phyloP scores from a whole-genome alignment of 2,113 vertebrate genomes.

The Etheostoma cragini region DNA sequence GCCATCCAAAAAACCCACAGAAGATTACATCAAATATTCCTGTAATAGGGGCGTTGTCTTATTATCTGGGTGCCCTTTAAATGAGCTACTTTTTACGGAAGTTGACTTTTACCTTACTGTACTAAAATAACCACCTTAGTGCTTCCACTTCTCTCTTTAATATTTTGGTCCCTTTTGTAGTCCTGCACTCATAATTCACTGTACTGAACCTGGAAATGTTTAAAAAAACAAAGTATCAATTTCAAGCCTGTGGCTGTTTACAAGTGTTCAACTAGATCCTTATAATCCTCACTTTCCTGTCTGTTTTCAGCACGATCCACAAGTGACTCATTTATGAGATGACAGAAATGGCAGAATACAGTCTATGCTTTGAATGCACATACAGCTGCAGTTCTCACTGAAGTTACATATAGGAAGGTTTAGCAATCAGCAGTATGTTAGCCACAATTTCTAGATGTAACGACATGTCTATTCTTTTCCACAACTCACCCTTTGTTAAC shows the following conservation, averaged over 20 bases:
- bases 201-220: slow-evolving; percentile 3
- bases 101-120: not conserved
- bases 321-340: slow-evolving; percentile 41
- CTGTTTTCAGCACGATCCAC: slow-evolving; percentile 42
- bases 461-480: slow-evolving; percentile 52
- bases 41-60: not conserved
- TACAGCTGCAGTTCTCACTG: slow-evolving; percentile 16
- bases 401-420: slow-evolving; percentile 46
- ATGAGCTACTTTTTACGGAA: not conserved
- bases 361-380: slow-evolving; percentile 1
- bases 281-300: slow-evolving; percentile 50
- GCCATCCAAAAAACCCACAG: too few relatives aligned
- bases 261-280: slow-evolving; percentile 30
- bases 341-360: slow-evolving; percentile 33
- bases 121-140: not conserved
- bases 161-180: not conserved
- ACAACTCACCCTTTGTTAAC: slow-evolving; percentile 50
- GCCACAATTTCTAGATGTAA: slow-evolving; percentile 44
- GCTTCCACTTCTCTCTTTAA: not conserved
- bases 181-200: not conserved
- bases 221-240: slow-evolving; percentile 31
- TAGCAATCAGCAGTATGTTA: slow-evolving; percentile 41
- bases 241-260: slow-evolving; percentile 35
- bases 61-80: not conserved
- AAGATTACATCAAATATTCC: not conserved